Evolutionary conservation across 2,888 invertebrate species (phyloP).

Genomic region (Cynaeus angustus): DNA sequence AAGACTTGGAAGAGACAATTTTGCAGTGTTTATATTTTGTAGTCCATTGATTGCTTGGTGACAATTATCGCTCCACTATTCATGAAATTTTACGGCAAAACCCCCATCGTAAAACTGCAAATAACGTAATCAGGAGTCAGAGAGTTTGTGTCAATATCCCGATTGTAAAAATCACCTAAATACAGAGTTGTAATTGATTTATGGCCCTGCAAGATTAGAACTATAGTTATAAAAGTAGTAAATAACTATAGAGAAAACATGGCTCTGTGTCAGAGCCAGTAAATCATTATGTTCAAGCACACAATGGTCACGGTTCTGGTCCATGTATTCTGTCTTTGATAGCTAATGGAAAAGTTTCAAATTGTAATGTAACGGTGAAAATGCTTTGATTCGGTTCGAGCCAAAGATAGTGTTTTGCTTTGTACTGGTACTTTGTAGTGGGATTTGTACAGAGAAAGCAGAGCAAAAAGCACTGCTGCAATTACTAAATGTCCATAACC

Average conservation of each 20-base stretch:
- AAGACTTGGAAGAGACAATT: no score
- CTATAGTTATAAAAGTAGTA: conserved; percentile 27
- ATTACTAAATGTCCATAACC: no score
- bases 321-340: conserved; percentile 6
- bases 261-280: conserved; percentile 15
- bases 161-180: background rate
- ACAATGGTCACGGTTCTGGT: conserved; percentile 9
- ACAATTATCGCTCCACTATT: background rate
- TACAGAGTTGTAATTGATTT: conserved; percentile 15
- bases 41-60: no score
- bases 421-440: background rate
- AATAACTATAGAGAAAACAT: conserved; percentile 22
- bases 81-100: conserved; percentile 15
- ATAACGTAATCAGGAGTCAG: background rate
- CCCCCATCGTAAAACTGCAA: conserved; percentile 7
- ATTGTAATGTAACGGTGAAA: background rate
- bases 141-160: conserved; percentile 8
- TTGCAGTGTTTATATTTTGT: background rate
- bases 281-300: conserved; percentile 18
- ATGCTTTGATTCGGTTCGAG: conserved; percentile 2
- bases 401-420: conserved; percentile 2
- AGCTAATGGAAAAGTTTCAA: conserved; percentile 6
- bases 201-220: conserved; percentile 26
- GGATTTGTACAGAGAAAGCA: background rate
- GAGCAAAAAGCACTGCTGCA: background rate